Base-by-base conservation (phyloP, 1,140 invertebrate species). In the Ceratosolen fusciceps region DNA sequence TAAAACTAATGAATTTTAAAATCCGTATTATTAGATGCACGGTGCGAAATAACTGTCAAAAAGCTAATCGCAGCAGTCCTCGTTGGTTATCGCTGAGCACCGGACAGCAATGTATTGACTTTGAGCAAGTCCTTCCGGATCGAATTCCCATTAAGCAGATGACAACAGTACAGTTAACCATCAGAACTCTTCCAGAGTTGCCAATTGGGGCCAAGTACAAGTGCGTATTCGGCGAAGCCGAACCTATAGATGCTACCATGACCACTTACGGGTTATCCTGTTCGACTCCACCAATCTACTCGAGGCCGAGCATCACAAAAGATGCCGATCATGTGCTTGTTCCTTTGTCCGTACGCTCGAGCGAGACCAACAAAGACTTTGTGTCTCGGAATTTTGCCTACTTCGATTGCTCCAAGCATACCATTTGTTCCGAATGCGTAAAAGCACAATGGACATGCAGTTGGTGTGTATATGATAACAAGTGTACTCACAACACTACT, bases 401-500 rank as follows among this genome's bases (percentile, higher is more conserved):
- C 87, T 99, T 96, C 89, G 97, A 99, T 89, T 99, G 98, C 87
- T 94, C 94, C 10, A 93, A 94, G 77, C 97, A 99, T 87, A 93
- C 91, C 16, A 96, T 95, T 83, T 98, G 97, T 88, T 93, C 93
- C 60, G 93, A 95, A 49, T 98, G 97, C 89, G 96, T 98, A 7
- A 93, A 93, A 84, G 96, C 96, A 74, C 93, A 95, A 82, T 98
- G 97, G 97, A 94, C 94, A 3, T 98, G 97, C 85, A 97, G 96
- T 85, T 98, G 98, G 98, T 99, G 98, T 90, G 95, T 98, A 71
- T 97, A 97, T 87, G 96, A 98, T 84, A 98, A 98, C 88, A 95
- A 94, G 85, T 99, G 98, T 88, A 96, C 96, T 0, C 95, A 97
- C 90, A 95, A 98, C 87, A 94, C 93, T 34, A 94, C 95, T 39